A percentile compares a stretch with the other conserved stretches of the same genome.
phyloP scores from a whole-genome alignment of 2,888 invertebrate species.

The Catocala sponsa region DNA sequence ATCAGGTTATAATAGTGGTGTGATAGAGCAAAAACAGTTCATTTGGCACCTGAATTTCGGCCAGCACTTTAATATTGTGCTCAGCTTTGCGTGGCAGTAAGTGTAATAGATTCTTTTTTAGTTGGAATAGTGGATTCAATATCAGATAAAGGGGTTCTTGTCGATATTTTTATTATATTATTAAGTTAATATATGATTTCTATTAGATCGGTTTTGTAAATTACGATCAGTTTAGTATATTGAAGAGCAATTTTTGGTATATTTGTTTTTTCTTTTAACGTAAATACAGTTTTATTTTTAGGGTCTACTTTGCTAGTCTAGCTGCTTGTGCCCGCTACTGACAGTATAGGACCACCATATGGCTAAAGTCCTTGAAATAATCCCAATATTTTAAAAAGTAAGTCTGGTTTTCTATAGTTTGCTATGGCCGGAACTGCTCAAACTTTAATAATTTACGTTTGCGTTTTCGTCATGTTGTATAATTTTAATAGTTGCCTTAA shows the following conservation, averaged over 20 bases:
- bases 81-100: constrained; percentile 53
- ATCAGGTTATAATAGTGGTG: constrained; percentile 39
- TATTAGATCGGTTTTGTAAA: constrained; percentile 1
- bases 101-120: constrained; percentile 57
- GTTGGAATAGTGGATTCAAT: constrained; percentile 33
- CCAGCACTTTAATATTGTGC: constrained; percentile 47
- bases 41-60: constrained; percentile 60
- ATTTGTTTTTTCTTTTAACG: too few relatives aligned
- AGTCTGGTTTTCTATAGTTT: too few relatives aligned
- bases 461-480: too few relatives aligned
- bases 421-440: too few relatives aligned
- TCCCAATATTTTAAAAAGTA: too few relatives aligned
- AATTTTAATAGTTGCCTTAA: too few relatives aligned
- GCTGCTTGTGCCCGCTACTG: too few relatives aligned
- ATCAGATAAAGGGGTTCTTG: constrained; percentile 32
- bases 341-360: too few relatives aligned
- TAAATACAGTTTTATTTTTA: too few relatives aligned
- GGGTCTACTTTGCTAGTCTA: too few relatives aligned
- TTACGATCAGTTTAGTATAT: background rate
- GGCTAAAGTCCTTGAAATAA: too few relatives aligned
- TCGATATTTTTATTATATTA: constrained; percentile 17
- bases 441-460: too few relatives aligned
- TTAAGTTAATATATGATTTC: background rate
- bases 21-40: constrained; percentile 57
- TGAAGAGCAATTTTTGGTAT: background rate